These are phyloP conservation scores for Alauda arvensis DNA, from an alignment of 2,797 vertebrate species.

Conservation along the genomic window DNA sequence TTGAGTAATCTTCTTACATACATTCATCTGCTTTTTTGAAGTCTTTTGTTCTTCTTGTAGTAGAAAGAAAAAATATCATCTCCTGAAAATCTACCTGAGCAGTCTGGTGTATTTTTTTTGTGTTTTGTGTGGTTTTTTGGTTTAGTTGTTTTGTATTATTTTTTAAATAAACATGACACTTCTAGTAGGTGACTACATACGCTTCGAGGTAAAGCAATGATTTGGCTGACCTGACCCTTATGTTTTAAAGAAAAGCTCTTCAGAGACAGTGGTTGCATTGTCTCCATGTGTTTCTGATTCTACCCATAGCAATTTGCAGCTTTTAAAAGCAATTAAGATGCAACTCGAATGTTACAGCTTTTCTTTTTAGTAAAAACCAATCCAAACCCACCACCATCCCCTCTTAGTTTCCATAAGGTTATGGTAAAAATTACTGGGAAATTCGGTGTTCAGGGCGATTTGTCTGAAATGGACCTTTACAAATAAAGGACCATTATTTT, in stretches of 20 bases:
- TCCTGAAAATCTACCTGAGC: not conserved
- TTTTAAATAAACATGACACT: not conserved
- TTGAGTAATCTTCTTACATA: not conserved
- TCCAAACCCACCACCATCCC: not conserved
- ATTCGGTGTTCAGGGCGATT: not conserved
- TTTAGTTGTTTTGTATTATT: too few relatives aligned
- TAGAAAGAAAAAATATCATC: not conserved
- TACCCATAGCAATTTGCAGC: not conserved
- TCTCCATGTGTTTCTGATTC: not conserved
- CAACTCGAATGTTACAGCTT: not conserved
- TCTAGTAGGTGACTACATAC: not conserved
- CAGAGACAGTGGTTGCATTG: not conserved
- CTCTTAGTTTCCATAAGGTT: rapidly evolving
- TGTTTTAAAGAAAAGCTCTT: not conserved
- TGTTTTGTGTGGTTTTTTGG: not conserved
- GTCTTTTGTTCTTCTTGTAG: not conserved
- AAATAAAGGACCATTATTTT: not conserved
- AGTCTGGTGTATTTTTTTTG: too few relatives aligned
- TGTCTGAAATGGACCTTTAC: not conserved
- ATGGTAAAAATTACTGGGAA: not conserved
- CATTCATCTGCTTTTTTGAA: not conserved
- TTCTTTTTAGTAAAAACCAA: not conserved
- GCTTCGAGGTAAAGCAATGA: not conserved
- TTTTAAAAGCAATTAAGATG: not conserved
- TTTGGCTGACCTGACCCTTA: not conserved